A percentile compares a stretch with the other conserved stretches of the same genome.
Conservation (phyloP, 92 coral and sea anemone species). For the Siderastrea siderea region DNA sequence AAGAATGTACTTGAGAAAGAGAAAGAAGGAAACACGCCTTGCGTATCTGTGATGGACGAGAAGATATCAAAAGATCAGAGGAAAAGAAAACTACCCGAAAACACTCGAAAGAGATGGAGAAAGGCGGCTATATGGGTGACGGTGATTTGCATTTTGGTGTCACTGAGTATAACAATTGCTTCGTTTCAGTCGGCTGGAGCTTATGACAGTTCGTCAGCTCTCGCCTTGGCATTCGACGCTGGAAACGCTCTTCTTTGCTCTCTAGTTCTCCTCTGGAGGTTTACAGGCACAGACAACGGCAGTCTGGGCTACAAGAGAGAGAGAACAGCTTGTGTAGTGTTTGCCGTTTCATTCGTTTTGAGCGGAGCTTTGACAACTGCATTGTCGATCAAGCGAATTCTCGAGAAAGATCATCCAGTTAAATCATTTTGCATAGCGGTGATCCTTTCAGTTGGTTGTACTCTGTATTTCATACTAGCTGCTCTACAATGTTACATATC, state of each 20-base stretch:
- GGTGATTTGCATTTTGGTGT: constrained; percentile 36
- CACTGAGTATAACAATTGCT: constrained; percentile 24
- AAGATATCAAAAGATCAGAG: constrained; percentile 20
- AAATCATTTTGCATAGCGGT: constrained; percentile 5
- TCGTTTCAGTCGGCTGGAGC: constrained; percentile 15
- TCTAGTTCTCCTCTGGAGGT: constrained; percentile 33
- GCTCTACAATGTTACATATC: constrained; percentile 28
- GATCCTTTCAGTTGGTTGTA: not conserved
- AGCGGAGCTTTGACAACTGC: constrained; percentile 35
- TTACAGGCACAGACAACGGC: constrained; percentile 29
- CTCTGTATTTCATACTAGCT: constrained; percentile 16
- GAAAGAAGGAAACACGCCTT: constrained; percentile 6
- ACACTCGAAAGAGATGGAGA: constrained; percentile 26
- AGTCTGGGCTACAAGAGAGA: constrained; percentile 30
- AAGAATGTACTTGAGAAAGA: constrained; percentile 2
- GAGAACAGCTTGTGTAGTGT: constrained; percentile 14
- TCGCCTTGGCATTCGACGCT: constrained; percentile 36
- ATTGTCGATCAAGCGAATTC: constrained; percentile 31
- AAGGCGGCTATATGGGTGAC: constrained; percentile 56
- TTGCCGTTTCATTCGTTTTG: constrained; percentile 25
- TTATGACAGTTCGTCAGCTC: constrained; percentile 40
- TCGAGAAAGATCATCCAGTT: constrained; percentile 2
- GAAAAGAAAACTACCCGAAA: constrained; percentile 33
- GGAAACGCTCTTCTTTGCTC: constrained; percentile 28
- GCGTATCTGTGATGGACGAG: constrained; percentile 53